Evolutionary conservation across 1,140 invertebrate species (phyloP), one percentile per base, ranked within the genome.

Genomic region (Psix sp.): DNA sequence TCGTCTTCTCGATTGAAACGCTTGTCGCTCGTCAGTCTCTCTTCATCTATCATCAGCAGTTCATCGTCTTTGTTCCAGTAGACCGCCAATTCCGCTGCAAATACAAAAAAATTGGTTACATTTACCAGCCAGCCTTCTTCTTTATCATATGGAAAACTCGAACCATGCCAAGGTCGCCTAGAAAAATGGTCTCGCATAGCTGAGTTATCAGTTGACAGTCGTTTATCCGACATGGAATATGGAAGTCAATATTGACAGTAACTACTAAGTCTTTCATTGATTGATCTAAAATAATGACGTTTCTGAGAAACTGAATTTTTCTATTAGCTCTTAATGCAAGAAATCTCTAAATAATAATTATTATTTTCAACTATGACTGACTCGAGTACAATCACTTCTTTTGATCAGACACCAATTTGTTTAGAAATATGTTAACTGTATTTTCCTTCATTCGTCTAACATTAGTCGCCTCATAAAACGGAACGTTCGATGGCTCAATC

Each of bases 1-100:
- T 78, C 54, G 1, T 21, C 1, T 5, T 71, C 9, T n/a, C 14
- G 18, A 0, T 60, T 14, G 3, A 75, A 66, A 10, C 65, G 72
- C 2, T 56, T 17, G 9, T 76, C 56, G 0, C 17, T 0, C 0
- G 15, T 51, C 0, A 76, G 5, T 5, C 33, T 0, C 0, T 13
- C 5, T 0, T 9, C 0, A 10, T 57, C 78, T 20, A 70, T 31
- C 5, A 74, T 77, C 5, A 82, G 3, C 0, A 45, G 16, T 0
- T 77, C 38, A 0, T 63, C 16, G 33, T 66, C 77, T 24, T 73
- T 81, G 5, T 59, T 46, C 83, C 63, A 67, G 0, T 21, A 13
- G 2, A 57, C 31, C 0, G 11, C 79, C 0, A 54, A 18, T 3
- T 66, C 52, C 0, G 79, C 82, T 84, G 43, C 17, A 70, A 74